A percentile compares a stretch with the other conserved stretches of the same genome.
Conservation (phyloP, 2,888 invertebrate genomes). For the Dynastes tityus region DNA sequence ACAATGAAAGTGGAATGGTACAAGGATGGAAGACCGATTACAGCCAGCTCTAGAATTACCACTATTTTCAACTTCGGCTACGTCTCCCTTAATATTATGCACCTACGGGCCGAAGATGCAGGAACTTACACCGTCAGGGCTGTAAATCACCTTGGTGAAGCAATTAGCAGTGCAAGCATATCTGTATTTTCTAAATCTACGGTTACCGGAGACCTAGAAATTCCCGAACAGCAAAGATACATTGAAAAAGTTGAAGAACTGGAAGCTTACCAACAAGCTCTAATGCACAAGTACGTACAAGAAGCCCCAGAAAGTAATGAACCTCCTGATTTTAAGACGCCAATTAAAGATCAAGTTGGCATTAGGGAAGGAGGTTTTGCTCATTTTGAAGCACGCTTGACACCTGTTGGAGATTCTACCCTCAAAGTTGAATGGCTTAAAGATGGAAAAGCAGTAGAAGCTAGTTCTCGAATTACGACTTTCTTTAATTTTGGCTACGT, state of each 20-base stretch:
- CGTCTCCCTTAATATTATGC: slow-evolving; percentile 98
- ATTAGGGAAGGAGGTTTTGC: slow-evolving; percentile 94
- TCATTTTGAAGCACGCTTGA: slow-evolving; percentile 95
- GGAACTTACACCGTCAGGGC: slow-evolving; percentile 95
- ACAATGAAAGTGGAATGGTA: slow-evolving; percentile 97
- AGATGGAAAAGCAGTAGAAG: slow-evolving; percentile 91
- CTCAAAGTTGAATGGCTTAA: slow-evolving; percentile 94
- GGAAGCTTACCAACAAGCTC: slow-evolving; percentile 89
- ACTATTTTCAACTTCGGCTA: slow-evolving; percentile 99
- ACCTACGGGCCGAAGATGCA: slow-evolving; percentile 98
- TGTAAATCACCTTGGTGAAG: slow-evolving; percentile 92
- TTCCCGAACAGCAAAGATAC: slow-evolving; percentile 89
- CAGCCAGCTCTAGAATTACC: slow-evolving; percentile 97
- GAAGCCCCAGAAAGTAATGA: slow-evolving; percentile 86
- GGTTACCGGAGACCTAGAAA: slow-evolving; percentile 88
- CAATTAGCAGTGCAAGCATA: slow-evolving; percentile 86
- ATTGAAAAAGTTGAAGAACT: slow-evolving; percentile 93
- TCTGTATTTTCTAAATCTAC: slow-evolving; percentile 85
- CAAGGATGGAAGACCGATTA: slow-evolving; percentile 94
- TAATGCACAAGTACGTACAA: slow-evolving; percentile 85
- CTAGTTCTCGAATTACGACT: slow-evolving; percentile 92
- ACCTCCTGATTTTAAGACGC: slow-evolving; percentile 90
- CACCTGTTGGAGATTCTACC: slow-evolving; percentile 93
- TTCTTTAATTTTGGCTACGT: slow-evolving; percentile 97
- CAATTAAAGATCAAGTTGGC: slow-evolving; percentile 89